phyloP scores from a whole-genome alignment of 1,140 invertebrate genomes.

The Mya arenaria region DNA sequence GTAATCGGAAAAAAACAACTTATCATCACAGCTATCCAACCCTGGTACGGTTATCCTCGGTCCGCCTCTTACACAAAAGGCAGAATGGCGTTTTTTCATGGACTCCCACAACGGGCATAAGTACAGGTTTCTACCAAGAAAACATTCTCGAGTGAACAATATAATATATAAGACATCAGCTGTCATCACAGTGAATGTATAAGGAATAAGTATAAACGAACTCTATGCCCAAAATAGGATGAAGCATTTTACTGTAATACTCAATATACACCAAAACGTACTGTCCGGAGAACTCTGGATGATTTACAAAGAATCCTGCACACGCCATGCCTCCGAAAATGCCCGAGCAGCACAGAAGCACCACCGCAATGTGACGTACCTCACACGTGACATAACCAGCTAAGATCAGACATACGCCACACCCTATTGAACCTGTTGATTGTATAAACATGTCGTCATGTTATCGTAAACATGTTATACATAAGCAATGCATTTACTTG shows the following conservation, averaged over 20 bases:
- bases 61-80: too few relatives aligned
- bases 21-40: too few relatives aligned
- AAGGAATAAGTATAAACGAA: background rate
- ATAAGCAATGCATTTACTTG: background rate
- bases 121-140: background rate
- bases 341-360: slow-evolving; percentile 41
- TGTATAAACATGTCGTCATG: background rate
- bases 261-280: slow-evolving; percentile 78
- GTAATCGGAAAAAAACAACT: too few relatives aligned
- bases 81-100: too few relatives aligned
- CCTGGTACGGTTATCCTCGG: too few relatives aligned
- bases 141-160: background rate
- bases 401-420: slow-evolving; percentile 1
- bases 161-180: background rate
- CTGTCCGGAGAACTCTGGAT: slow-evolving; percentile 89
- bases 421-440: slow-evolving; percentile 17
- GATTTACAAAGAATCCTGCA: slow-evolving; percentile 90
- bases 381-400: slow-evolving; percentile 46
- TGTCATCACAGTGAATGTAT: too few relatives aligned
- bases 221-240: background rate
- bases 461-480: background rate
- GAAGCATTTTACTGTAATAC: background rate
- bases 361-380: slow-evolving; percentile 39
- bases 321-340: slow-evolving; percentile 31
- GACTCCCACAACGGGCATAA: background rate